Conservation (phyloP, 2,797 vertebrate genomes). For the Galago senegalensis region DNA sequence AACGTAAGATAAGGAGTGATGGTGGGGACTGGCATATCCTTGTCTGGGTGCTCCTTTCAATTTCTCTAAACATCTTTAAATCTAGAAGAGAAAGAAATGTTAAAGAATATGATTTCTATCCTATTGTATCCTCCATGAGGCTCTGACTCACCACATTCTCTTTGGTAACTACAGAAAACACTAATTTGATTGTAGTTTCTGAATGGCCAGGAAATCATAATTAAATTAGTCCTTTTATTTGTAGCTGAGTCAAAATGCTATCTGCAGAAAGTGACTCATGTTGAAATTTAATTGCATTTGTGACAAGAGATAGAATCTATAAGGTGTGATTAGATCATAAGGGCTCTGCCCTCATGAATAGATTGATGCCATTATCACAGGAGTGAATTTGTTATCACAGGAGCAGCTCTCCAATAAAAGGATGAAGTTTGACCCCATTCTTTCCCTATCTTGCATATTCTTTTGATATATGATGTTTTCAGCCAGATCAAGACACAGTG, state of each 20-base stretch:
- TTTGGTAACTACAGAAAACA: slow-evolving; percentile 36
- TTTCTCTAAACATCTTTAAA: slow-evolving; percentile 38
- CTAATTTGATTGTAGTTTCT: slow-evolving; percentile 20
- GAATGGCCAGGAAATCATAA: slow-evolving; percentile 46
- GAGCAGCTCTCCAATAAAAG: background rate
- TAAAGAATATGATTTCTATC: background rate
- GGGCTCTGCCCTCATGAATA: background rate
- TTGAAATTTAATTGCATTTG: background rate
- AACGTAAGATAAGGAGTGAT: background rate
- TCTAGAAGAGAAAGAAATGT: background rate
- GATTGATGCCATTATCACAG: background rate
- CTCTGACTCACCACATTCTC: background rate
- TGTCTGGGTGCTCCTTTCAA: background rate
- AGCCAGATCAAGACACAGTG: background rate
- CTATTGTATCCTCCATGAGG: background rate
- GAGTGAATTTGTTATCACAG: background rate
- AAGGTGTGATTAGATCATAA: background rate
- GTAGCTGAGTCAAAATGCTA: slow-evolving; percentile 39
- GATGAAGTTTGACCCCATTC: background rate
- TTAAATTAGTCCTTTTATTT: slow-evolving; percentile 33
- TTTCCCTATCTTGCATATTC: background rate
- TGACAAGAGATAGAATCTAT: background rate
- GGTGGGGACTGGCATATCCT: background rate
- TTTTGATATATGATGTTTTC: background rate
- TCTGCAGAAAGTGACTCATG: slow-evolving; percentile 15